Evolutionary conservation across 2,113 vertebrate genomes (phyloP), one percentile per base, ranked within the genome.

Genomic region (Bufo gargarizans): DNA sequence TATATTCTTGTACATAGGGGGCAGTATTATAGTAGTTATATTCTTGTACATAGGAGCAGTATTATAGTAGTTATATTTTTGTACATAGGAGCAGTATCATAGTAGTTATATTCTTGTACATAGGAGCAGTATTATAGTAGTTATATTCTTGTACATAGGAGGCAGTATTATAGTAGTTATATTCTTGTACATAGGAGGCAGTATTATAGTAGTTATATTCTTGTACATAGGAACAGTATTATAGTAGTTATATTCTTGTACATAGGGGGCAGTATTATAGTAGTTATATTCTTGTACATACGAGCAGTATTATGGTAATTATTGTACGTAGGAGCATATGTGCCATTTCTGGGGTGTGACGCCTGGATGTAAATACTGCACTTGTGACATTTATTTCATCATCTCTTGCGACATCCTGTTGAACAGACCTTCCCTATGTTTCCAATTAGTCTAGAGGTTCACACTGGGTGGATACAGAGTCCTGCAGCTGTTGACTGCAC

Each of bases 221-320:
- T 4, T 72, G 69, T 72, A 72, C 13, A 72, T 72, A 45, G 69
- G 69, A 4, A 33, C 33, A 72, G 69, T 72, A 72, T 72, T 72
- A 72, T 72, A 72, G 69, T 72, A 72, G 69, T 72, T 72, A 72
- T 72, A 45, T 72, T 72, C 69, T 45, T 72, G 69, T 72, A 72
- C 5, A 72, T 72, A 72, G 69, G 69, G 0, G 69, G 33, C 33
- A 72, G 69, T 72, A 72, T 72, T 72, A 72, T 72, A 72, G 69
- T 45, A 72, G 69, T 72, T 72, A 72, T 72, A 72, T 72, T 72
- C 13, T 13, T 72, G 22, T 72, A 33, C 22, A 69, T 69, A 69
- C n/a, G 22, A 33, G 33, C 22, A 45, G 69, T 72, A 72, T 72
- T 45, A 72, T 13, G 16, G 69, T 72, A 72, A 12, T 33, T 69